phyloP scores from a whole-genome alignment of 2,888 invertebrate species.

The Torymus auratus region DNA sequence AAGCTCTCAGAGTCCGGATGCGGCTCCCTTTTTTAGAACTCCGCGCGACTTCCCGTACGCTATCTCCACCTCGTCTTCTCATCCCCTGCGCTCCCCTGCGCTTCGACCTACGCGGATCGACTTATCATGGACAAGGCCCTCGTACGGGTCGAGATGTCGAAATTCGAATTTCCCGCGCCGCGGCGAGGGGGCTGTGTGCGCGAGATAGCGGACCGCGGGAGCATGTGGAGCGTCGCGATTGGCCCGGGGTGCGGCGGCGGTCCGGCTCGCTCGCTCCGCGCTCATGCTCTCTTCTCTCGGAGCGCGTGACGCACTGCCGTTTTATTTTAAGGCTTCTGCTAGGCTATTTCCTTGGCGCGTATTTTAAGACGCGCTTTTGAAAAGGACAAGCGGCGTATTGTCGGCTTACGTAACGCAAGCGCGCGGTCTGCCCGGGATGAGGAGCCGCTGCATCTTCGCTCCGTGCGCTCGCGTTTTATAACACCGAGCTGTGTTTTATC shows the following conservation, averaged over 20 bases:
- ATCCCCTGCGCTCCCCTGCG: no score
- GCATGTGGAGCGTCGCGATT: constrained; percentile 79
- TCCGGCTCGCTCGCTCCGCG: constrained; percentile 53
- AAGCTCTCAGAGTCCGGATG: no score
- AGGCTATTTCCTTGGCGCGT: constrained; percentile 76
- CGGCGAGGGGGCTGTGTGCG: background rate
- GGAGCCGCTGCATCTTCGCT: background rate
- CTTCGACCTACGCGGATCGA: no score
- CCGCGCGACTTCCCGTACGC: no score
- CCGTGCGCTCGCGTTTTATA: background rate
- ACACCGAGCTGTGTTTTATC: no score
- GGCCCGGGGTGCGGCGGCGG: constrained; percentile 68
- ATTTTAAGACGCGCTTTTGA: constrained; percentile 73
- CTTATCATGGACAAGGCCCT: no score
- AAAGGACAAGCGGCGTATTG: constrained; percentile 65
- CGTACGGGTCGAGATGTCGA: no score
- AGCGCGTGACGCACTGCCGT: constrained; percentile 68
- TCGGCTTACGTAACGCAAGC: constrained; percentile 50
- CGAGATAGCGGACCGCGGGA: constrained; percentile 56
- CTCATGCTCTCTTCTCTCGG: constrained; percentile 48
- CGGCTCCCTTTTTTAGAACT: no score
- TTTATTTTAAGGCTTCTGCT: constrained; percentile 74
- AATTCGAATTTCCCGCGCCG: constrained; percentile 45
- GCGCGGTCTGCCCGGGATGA: constrained; percentile 19
- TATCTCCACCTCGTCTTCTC: no score